Evolutionary conservation across 2,888 invertebrate genomes (phyloP), one percentile per base, ranked within the genome.

Genomic region (Trichogramma dendrolimi): DNA sequence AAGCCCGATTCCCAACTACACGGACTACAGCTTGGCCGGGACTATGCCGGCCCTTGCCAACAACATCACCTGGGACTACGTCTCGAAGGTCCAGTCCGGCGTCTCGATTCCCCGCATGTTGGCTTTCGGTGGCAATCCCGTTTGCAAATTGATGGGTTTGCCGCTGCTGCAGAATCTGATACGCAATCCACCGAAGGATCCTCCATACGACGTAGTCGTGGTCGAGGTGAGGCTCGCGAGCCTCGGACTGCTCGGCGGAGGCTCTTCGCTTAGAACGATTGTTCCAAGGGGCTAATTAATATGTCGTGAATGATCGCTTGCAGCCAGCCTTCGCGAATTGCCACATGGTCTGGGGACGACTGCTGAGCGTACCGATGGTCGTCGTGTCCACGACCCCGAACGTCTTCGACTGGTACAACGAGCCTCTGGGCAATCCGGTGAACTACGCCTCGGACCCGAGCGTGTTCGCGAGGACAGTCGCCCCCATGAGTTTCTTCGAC

Each of bases 281-380:
- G 42, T 43, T 39, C 43, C n/a, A 39, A 58, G 27, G 27, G 27
- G 27, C 27, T 27, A 27, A 27, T 27, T 2, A 27, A 27, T 27
- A 27, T 27, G 11, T 39, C 50, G 7, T 42, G 14, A 1, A 11
- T 43, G 8, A n/a, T 5, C 6, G 8, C 54, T 68, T 65, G 3
- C 64, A 76, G 76, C 4, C 72, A 4, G 74, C 75, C 48, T 41
- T 64, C 1, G 41, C 72, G 0, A 69, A 73, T 4, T 77, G 77
- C 57, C 74, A 70, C 58, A 55, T 77, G 2, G 71, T 70, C 0
- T 73, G 74, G 52, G 71, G 72, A 4, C 67, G 71, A 4, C 63
- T 71, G 14, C 62, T 77, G 10, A 73, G 74, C 7, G 66, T 69
- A 2, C 75, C 75, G 1, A 27, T 73, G 40, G 64, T 76, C 7